Percentiles rank a stretch among this genome's conserved stretches.
These are phyloP conservation scores for Dendrocopos noguchii DNA, from an alignment of 2,113 vertebrate species.

Conservation along the genomic window DNA sequence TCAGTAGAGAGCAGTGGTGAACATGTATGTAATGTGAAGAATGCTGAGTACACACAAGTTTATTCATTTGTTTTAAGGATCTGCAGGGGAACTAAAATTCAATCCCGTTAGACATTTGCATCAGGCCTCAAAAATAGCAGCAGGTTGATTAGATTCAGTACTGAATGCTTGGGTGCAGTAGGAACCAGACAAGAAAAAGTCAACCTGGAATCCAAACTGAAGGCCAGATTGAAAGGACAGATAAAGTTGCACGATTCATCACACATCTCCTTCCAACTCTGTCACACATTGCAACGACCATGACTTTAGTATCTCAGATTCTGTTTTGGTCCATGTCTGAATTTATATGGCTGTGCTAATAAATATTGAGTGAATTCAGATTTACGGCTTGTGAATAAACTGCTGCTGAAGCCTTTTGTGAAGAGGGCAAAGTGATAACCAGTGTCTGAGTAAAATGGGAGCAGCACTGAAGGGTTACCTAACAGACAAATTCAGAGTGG, in stretches of 20 bases:
- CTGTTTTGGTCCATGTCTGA: background rate
- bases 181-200: background rate
- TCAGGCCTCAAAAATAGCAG: background rate
- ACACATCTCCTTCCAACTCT: background rate
- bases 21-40: accelerated
- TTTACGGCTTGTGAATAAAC: background rate
- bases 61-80: background rate
- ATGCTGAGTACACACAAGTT: background rate
- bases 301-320: background rate
- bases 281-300: background rate
- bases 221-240: background rate
- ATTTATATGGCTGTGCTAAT: background rate
- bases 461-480: background rate
- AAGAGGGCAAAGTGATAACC: background rate
- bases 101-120: background rate
- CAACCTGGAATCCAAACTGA: background rate
- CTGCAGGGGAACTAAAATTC: background rate
- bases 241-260: background rate
- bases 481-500: background rate
- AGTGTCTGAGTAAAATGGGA: background rate
- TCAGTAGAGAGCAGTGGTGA: background rate
- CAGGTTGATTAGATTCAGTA: background rate
- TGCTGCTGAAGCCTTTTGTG: background rate
- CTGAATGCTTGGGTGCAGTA: background rate
- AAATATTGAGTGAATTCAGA: background rate